Base-by-base conservation (phyloP, 2,113 vertebrate genomes). In the Romanogobio albipinnatus region DNA sequence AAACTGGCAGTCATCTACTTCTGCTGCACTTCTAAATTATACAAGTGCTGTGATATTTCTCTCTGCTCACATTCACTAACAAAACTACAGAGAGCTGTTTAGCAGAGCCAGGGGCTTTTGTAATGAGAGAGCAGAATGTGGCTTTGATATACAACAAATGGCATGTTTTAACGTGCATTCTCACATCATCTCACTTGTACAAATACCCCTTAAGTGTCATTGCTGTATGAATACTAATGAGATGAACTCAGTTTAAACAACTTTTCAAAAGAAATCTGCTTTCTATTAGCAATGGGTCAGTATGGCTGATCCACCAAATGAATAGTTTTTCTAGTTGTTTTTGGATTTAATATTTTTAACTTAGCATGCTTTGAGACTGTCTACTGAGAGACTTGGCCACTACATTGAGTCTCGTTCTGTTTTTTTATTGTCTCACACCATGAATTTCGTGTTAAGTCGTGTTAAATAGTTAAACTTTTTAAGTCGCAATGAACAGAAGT, bases 41-140 rank as follows among this genome's bases (percentile, higher is more conserved):
- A 75, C 59, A 84, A 84, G 59, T 39, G 36, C 43, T 64, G 80
- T 14, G 24, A 33, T 33, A 43, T 84, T 76, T 84, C 43, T 59
- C 13, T 83, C 39, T 33, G 13, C n/a, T 45, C n/a, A 9, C 33
- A 59, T 59, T 47, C 73, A 51, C 6, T 15, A 26, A 62, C n/a
- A 33, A 11, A 76, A 64, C 39, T 33, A 62, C 3, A 33, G 49
- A 77, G 9, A 75, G 45, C 80, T 71, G 13, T 53, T 58, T 58
- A 71, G 45, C 13, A 49, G 58, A 76, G 43, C 11, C 58, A 36
- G 58, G 47, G 17, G 58, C 39, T 76, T 56, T 64, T 59, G 13
- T 26, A 73, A 73, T 47, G 70, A 39, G 29, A 56, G 5, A 76
- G 26, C 15, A n/a, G 58, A 19, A 39, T 71, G 10, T 71, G 39